These are phyloP conservation scores for Macheiramphus alcinus DNA, from an alignment of 2,113 vertebrate genomes.

Conservation along the genomic window DNA sequence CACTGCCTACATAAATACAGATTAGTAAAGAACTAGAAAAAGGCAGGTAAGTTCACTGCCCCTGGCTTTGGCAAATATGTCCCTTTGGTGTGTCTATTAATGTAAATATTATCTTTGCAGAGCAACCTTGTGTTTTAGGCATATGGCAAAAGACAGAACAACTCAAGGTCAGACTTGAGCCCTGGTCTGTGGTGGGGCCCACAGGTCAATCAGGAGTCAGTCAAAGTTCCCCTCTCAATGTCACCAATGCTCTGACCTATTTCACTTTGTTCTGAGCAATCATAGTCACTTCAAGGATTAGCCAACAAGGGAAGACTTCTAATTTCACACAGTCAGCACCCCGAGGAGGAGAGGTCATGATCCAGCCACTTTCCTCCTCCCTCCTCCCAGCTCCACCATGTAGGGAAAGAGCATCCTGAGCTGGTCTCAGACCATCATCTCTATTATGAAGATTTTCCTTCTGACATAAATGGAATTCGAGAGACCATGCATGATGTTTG, in stretches of 20 bases:
- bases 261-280: slow-evolving; percentile 33
- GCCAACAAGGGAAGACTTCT: slow-evolving; percentile 31
- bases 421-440: neutral
- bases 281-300: slow-evolving; percentile 10
- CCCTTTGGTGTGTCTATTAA: neutral
- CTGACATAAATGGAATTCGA: neutral
- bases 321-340: slow-evolving; percentile 49
- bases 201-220: neutral
- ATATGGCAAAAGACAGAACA: neutral
- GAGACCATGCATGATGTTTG: neutral
- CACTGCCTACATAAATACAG: neutral
- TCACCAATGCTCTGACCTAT: slow-evolving; percentile 19
- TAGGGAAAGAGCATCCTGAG: neutral
- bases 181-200: neutral
- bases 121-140: neutral
- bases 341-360: neutral
- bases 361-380: neutral
- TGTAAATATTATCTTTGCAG: neutral
- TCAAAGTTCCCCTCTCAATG: neutral
- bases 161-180: neutral
- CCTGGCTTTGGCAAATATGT: neutral
- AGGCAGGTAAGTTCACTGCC: slow-evolving; percentile 9
- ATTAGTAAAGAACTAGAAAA: slow-evolving; percentile 28
- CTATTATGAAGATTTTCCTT: neutral
- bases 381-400: neutral